Base-by-base conservation (phyloP, 1,140 invertebrate species). In the Drosophila sp. region DNA sequence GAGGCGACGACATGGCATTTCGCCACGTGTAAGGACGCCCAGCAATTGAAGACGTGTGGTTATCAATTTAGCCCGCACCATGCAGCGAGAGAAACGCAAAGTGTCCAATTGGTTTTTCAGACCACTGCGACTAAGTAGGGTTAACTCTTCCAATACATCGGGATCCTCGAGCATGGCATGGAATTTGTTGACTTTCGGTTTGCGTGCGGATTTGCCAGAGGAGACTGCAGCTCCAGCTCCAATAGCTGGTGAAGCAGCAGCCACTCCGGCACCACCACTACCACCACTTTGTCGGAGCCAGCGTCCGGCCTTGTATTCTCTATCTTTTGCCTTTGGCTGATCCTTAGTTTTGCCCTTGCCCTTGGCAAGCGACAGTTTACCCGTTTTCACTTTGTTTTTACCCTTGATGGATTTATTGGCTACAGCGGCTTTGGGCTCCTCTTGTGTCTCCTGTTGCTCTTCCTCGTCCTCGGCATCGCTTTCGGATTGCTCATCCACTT, bases 61-160 rank as follows among this genome's bases (percentile, higher is more conserved):
- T 29, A 94, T 92, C 68, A 97, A 95, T 92, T 98, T 97, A 5
- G 97, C 97, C 11, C 98, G 94, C 27, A 99, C 97, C 96, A 99
- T 98, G 62, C 98, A 93, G 69, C 98, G 94, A 79, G 96, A 97
- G 25, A 99, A 92, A 11, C 96, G 96, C 29, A 99, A 92, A 0
- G 98, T 98, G 76, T 98, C 96, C 10, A 95, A 94, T 84, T 97
- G 96, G 92, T 98, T 98, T 90, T 97, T 97, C 50, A 98, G 92
- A 0, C 97, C 97, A 72, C 94, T 95, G 47, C 93, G 93, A 54
- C 93, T 93, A 8, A 98, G 91, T 76, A 95, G 95, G 66, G 95
- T 94, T 54, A 98, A 95, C 92, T 97, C 96, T 78, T 97, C 96
- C 79, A 97, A 95, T 66, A 97, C 93, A 95, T 96, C 92, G 40